These are phyloP conservation scores for Dermochelys coriacea DNA, from an alignment of 2,797 vertebrate genomes.

Conservation along the genomic window DNA sequence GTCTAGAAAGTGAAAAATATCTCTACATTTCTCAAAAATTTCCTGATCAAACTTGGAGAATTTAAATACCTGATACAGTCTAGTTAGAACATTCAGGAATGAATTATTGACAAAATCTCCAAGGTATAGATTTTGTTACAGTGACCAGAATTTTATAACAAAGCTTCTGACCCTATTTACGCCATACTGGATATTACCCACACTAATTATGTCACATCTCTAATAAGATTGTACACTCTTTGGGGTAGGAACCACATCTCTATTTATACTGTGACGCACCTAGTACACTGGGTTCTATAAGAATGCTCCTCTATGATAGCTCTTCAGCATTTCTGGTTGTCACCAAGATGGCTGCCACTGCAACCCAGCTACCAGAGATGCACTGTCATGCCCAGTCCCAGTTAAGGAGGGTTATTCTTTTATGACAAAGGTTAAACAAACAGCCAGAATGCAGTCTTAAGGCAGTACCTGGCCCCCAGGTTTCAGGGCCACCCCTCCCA, in stretches of 20 bases:
- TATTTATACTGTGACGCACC: conserved; percentile 8
- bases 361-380: not conserved
- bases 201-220: not conserved
- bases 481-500: not conserved
- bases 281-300: not conserved
- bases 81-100: too few relatives aligned
- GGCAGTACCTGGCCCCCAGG: not conserved
- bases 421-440: not conserved
- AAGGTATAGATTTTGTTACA: too few relatives aligned
- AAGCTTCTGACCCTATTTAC: not conserved
- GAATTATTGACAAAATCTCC: too few relatives aligned
- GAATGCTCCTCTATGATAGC: not conserved
- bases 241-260: not conserved
- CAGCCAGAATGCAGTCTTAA: not conserved
- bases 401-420: not conserved
- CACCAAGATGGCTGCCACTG: not conserved
- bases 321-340: not conserved
- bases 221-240: not conserved
- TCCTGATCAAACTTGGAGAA: too few relatives aligned
- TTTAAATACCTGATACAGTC: too few relatives aligned
- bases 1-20: too few relatives aligned
- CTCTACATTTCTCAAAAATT: too few relatives aligned
- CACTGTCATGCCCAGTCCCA: not conserved
- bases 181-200: not conserved
- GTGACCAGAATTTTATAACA: not conserved